Evolutionary conservation across 2,888 invertebrate species (phyloP), one percentile per base, ranked within the genome.

Genomic region (Ypsolopha scabrella): DNA sequence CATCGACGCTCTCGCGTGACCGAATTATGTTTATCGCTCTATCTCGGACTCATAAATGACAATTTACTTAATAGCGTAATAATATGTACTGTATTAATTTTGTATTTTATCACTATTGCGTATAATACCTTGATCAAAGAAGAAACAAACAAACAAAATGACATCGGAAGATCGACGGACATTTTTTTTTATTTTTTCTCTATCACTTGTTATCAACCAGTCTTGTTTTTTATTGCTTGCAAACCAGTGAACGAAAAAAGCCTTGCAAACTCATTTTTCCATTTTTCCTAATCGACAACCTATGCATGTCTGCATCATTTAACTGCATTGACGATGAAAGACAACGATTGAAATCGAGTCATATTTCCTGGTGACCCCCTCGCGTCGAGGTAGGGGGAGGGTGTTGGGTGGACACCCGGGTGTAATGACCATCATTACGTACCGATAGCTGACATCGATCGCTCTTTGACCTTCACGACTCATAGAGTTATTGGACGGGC

Each of bases 401-500:
- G 37, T 51, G 38, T 46, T 46, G 36, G 37, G 24, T 10, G 50
- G 7, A 43, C n/a, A 34, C 35, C 10, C 39, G 24, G 4, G 24
- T 24, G 37, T 46, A 34, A 37, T 46, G 46, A 46, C 41, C 41
- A 45, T 46, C 51, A 51, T 51, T 51, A 51, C 38, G 11, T 37
- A n/a, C 10, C 10, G 50, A 44, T 34, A 35, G 46, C 45, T n/a
- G n/a, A 24, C 44, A 51, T 51, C 51, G 51, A 51, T 51, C 51
- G 46, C 41, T 6, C 35, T 39, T 33, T 45, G 46, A 51, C 51
- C 51, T 51, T 51, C 51, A 46, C 13, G 1, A 9, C 35, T 24
- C 36, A 34, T 6, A 43, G 9, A 6, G n/a, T n/a, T 11, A 41
- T 38, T 8, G 38, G n/a, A 38, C 38, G 38, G 38, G n/a, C 38